Percentiles rank a stretch among this genome's conserved stretches.
phyloP scores from a whole-genome alignment of 2,113 vertebrate genomes.

The Nestor notabilis region DNA sequence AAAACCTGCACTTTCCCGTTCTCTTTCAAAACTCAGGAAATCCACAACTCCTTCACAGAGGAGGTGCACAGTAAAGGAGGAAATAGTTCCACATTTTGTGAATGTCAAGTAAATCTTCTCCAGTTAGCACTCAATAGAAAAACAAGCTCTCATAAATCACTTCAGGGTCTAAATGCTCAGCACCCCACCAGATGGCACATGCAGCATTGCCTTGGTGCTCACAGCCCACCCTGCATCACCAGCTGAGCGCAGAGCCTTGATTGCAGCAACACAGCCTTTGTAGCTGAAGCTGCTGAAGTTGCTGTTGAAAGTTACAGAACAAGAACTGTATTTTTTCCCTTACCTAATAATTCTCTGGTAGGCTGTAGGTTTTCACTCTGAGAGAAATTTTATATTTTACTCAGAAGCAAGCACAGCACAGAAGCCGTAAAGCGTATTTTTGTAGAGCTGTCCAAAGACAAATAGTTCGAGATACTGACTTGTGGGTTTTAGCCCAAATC shows the following conservation, averaged over 20 bases:
- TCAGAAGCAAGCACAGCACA: neutral
- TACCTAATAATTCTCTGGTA: neutral
- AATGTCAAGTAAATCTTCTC: neutral
- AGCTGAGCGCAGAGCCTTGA: neutral
- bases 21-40: neutral
- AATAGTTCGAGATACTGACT: neutral
- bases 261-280: neutral
- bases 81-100: neutral
- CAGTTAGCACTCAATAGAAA: neutral
- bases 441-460: neutral
- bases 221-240: no score
- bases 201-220: neutral
- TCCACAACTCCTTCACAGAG: neutral
- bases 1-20: neutral
- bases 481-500: neutral
- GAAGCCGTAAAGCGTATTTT: neutral
- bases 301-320: neutral
- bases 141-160: neutral
- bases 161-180: neutral
- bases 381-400: neutral
- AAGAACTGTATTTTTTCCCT: neutral
- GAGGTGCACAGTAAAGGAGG: neutral
- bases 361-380: neutral
- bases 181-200: neutral
- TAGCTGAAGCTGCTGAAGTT: neutral